Evolutionary conservation across 2,797 vertebrate genomes (phyloP).

Genomic region (Sphenodon punctatus): DNA sequence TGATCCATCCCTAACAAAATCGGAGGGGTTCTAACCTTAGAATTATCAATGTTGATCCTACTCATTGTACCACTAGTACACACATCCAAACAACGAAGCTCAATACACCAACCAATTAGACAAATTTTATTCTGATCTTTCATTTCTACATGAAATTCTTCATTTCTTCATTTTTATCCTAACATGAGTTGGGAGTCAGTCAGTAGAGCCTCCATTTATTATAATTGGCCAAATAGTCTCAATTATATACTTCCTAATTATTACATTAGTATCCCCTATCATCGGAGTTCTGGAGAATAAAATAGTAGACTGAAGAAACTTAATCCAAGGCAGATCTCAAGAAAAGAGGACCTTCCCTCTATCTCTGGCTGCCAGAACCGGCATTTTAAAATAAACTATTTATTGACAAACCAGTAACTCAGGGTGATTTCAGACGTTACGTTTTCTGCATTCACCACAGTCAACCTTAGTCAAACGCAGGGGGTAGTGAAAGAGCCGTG

Average conservation of each 20-base stretch:
- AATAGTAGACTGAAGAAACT: fast-evolving
- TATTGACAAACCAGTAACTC: too few species aligned
- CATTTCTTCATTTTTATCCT: neutral
- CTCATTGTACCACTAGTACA: neutral
- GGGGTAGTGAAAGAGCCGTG: too few species aligned
- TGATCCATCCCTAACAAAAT: conserved; percentile 62
- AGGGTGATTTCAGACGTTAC: too few species aligned
- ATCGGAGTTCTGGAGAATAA: conserved; percentile 1
- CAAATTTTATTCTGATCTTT: conserved; percentile 37
- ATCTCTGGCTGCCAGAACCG: neutral
- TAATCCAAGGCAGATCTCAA: fast-evolving
- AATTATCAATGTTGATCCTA: neutral
- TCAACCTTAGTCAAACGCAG: too few species aligned
- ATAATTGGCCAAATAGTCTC: conserved; percentile 25
- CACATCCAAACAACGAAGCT: conserved; percentile 28
- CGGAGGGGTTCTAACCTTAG: conserved; percentile 14
- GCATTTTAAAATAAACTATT: neutral
- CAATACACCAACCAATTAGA: neutral
- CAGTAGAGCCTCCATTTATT: conserved; percentile 46
- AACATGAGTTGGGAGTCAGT: conserved; percentile 53
- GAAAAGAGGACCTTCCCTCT: neutral
- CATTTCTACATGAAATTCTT: too few species aligned
- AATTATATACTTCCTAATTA: conserved; percentile 4
- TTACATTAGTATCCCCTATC: fast-evolving
- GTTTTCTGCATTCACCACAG: too few species aligned